Conservation (phyloP, 2,113 vertebrate genomes). For the Fulmarus glacialis region DNA sequence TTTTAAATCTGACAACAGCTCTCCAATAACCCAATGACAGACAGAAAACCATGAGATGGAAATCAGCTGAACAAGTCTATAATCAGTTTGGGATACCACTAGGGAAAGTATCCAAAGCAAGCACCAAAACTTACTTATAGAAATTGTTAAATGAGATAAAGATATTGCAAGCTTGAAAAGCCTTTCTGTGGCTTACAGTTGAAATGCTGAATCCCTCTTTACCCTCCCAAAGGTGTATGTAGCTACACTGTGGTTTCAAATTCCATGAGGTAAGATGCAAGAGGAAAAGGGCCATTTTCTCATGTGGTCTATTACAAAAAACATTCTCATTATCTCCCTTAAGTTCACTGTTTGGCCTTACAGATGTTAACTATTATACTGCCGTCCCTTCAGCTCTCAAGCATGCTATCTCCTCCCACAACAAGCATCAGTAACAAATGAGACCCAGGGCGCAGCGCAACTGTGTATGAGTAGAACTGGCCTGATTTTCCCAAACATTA, state of each 20-base stretch:
- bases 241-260: background rate
- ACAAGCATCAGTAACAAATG: background rate
- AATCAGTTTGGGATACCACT: background rate
- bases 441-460: background rate
- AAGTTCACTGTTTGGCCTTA: background rate
- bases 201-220: background rate
- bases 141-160: background rate
- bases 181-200: background rate
- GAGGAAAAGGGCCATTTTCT: background rate
- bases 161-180: background rate
- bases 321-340: background rate
- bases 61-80: background rate
- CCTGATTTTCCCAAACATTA: background rate
- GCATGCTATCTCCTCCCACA: background rate
- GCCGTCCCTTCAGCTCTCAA: background rate
- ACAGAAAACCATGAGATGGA: background rate
- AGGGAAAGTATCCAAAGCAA: background rate
- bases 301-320: background rate
- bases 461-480: background rate
- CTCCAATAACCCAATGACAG: background rate
- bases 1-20: conserved; percentile 8
- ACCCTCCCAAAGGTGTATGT: background rate
- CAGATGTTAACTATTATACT: background rate
- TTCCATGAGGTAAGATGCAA: background rate
- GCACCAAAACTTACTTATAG: background rate